Evolutionary conservation across 2,797 vertebrate genomes (phyloP).

Genomic region (Coracias cyanogaster): DNA sequence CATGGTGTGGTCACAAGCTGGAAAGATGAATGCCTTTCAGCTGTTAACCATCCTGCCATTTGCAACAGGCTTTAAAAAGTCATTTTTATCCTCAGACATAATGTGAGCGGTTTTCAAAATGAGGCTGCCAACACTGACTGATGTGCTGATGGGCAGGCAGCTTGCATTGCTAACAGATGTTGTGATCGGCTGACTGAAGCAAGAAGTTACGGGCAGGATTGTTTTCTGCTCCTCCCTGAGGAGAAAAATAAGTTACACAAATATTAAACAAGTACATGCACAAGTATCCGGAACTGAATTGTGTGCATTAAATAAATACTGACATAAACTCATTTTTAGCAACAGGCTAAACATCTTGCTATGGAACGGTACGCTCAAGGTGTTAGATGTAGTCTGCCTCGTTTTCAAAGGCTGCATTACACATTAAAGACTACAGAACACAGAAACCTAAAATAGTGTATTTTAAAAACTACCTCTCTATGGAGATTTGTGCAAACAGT

Average conservation of each 20-base stretch:
- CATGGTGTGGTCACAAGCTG: conserved; percentile 80
- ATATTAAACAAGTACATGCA: conserved; percentile 73
- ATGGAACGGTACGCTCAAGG: conserved; percentile 31
- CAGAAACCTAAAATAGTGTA: conserved; percentile 43
- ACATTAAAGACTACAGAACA: conserved; percentile 37
- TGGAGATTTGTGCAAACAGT: conserved; percentile 64
- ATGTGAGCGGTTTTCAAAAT: conserved; percentile 86
- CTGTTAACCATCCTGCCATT: conserved; percentile 92
- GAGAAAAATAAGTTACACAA: conserved; percentile 73
- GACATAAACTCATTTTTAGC: conserved; percentile 51
- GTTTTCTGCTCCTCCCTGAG: conserved; percentile 83
- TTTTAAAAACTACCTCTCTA: conserved; percentile 57
- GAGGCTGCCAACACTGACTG: conserved; percentile 83
- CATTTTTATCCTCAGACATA: conserved; percentile 81
- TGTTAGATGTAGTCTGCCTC: conserved; percentile 41
- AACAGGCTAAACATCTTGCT: conserved; percentile 56
- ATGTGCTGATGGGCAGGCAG: conserved; percentile 80
- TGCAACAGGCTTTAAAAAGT: conserved; percentile 82
- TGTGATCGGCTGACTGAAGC: conserved; percentile 88
- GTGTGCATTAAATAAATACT: conserved; percentile 72
- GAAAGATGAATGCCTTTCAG: conserved; percentile 84
- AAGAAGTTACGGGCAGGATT: conserved; percentile 79
- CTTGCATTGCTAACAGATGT: conserved; percentile 81
- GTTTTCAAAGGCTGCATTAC: conserved; percentile 46
- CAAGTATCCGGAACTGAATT: conserved; percentile 69